Base-by-base conservation (phyloP, 2,888 invertebrate species). In the Sialis lutaria region DNA sequence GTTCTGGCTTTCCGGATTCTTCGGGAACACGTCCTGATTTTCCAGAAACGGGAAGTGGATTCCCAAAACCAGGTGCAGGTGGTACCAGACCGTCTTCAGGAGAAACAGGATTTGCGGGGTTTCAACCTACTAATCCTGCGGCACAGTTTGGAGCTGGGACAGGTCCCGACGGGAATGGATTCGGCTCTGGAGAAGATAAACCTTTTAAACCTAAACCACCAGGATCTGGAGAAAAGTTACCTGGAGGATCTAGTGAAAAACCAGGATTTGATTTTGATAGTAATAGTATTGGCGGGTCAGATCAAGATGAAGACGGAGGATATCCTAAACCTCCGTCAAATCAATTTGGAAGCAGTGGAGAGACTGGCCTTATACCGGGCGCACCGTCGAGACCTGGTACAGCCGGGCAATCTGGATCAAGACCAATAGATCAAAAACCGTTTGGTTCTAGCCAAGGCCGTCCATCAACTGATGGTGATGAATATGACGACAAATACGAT, bases 291-390 rank as follows among this genome's bases (percentile, higher is more conserved):
- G 52, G 49, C n/a, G 50, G 49, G 4, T 48, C 42, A 12, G 49
- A 33, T 13, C 47, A 49, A 31, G 48, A 43, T 7, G 52, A 52
- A 41, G 48, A 48, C 40, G 50, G 46, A 33, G 42, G 51, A 40
- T 51, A 50, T 44, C 51, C 51, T 31, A 47, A 47, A 47, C 50
- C 50, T 7, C 45, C 33, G 37, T 22, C 44, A 3, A n/a, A 41
- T 10, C 6, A 40, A 34, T 33, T 22, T 22, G 32, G 22, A 10
- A 6, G 10, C 10, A 9, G 31, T 3, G 30, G 34, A 5, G 10
- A 46, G 22, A 30, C 45, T 42, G n/a, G 39, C 13, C 12, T 30
- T 13, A n/a, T 45, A 42, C 34, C 45, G 45, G 32, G 46, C 46
- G 1, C 31, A 12, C 12, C n/a, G 33, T n/a, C 47, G 44, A 32